Evolutionary conservation across 2,888 invertebrate genomes (phyloP).

Genomic region (Harpalus rubripes): DNA sequence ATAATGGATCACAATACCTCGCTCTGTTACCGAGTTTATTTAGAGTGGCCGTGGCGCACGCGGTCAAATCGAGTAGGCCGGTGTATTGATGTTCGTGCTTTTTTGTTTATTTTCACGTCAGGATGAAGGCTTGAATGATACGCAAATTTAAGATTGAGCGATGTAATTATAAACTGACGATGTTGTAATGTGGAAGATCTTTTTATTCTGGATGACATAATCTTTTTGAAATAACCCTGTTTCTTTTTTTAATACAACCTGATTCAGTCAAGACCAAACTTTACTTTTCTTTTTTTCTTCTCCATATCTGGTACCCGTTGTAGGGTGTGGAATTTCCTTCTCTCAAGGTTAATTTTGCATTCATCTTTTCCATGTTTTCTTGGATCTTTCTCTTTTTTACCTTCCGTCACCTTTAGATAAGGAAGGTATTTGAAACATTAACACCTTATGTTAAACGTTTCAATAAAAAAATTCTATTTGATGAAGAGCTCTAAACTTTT

Average conservation of each 20-base stretch:
- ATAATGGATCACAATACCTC: constrained; percentile 62
- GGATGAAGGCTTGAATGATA: constrained; percentile 56
- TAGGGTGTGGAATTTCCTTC: too few species aligned
- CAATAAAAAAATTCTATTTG: too few species aligned
- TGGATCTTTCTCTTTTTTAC: neutral
- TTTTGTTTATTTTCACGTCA: constrained; percentile 7
- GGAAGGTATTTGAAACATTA: too few species aligned
- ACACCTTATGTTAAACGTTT: too few species aligned
- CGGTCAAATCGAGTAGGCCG: constrained; percentile 42
- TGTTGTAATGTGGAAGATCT: constrained; percentile 49
- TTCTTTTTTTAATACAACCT: neutral
- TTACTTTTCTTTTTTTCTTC: neutral
- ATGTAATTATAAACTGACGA: constrained; percentile 59
- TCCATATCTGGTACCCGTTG: too few species aligned
- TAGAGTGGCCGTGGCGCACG: constrained; percentile 34
- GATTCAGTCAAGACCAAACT: too few species aligned
- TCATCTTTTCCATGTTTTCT: too few species aligned
- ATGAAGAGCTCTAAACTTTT: too few species aligned
- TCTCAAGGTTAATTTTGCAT: too few species aligned
- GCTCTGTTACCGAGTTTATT: constrained; percentile 53
- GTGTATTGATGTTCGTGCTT: constrained; percentile 25
- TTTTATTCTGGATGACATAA: constrained; percentile 7
- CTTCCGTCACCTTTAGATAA: too few species aligned
- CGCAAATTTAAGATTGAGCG: constrained; percentile 52
- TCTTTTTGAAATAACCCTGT: neutral